Evolutionary conservation across 35 echinoderm and acorn worm species (phyloP), one percentile per base, ranked within the genome.

Genomic region (Apostichopus parvimensis): DNA sequence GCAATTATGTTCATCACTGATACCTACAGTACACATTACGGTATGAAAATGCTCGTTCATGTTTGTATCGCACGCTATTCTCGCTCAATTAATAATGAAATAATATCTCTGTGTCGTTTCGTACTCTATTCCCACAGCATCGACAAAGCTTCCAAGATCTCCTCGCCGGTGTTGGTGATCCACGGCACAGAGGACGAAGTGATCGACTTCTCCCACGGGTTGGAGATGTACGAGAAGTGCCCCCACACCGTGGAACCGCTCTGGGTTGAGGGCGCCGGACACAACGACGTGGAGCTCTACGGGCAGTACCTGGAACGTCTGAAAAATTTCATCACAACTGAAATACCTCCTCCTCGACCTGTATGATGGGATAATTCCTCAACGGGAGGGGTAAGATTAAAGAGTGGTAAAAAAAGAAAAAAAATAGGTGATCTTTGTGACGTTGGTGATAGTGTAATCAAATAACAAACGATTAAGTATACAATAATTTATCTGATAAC

Each of bases 151-250:
- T 94, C 94, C 87, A 99, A 96, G 92, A 95, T 99, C 57, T 79
- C 93, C 55, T 99, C 97, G 5, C 94, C 94, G 34, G 97, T 99
- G 55, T 87, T 99, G 78, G 97, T 99, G 10, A 99, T 99, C 55
- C 97, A 99, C 57, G 97, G 97, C 73, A 99, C 97, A 17, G 97
- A 99, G 87, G 97, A 99, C 22, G 97, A 99, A 81, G 97, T 99
- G 10, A 99, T 99, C 8, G 97, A 99, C 84, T 99, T 99, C 89
- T 99, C 97, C 4, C 97, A 99, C 84, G 97, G 97, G 18, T 89
- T 99, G 61, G 97, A 95, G 72, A 99, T 99, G 93, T 99, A 93
- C 52, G 97, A 99, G 79, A 87, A 91, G 22, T 99, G 97, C 90
- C 97, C 93, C 1, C 95, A 93, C 80, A 95, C 97, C 11, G 97